Base-by-base conservation (phyloP, 2,797 vertebrate species). In the Liasis olivaceus region DNA sequence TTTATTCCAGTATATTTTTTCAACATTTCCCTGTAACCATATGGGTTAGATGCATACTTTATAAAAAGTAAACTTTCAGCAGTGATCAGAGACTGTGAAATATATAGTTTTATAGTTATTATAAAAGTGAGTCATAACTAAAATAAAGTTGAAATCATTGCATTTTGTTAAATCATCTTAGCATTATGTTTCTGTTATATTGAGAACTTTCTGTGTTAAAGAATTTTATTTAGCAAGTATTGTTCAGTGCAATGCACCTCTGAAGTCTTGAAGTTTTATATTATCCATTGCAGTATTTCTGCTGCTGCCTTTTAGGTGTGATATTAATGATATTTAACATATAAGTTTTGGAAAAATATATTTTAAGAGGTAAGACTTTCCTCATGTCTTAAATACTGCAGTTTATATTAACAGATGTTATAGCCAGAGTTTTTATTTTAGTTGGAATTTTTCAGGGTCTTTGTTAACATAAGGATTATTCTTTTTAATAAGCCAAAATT, bases 381-480 rank as follows among this genome's bases (percentile, higher is more conserved):
- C 22, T 89, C 2, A 8, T 85, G 22, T 69, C 64, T 85, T 84
- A 60, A 42, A 8, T 89, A 0, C 51, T 1, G 59, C 2, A 0
- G 0, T 90, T 72, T 0, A 0, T 87, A 13, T 1, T 91, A 0
- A 77, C 22, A n/a, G 26, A 31, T 36, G 63, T 36, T 77, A 62
- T 77, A 59, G 15, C 36, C 85, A 26, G 51, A 89, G 12, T 1
- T 87, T 91, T 0, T 90, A 20, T 6, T 15, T 77, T 12, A 8
- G 72, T 24, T 81, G 72, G 20, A 9, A 81, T 47, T 47, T 42
- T 12, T 47, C 24, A 81, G 20, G 20, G 36, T 47, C 20, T 81
- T 81, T 1, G 24, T 81, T 81, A 81, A 81, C 20, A 4, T 24
- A 12, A 47, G 9, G 72, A 81, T 47, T 47, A 81, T 81, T 24